A percentile compares a stretch with the other conserved stretches of the same genome.
These are phyloP conservation scores for Xestoiulus laeticollis DNA, from an alignment of 2,888 invertebrate genomes.

Conservation along the genomic window DNA sequence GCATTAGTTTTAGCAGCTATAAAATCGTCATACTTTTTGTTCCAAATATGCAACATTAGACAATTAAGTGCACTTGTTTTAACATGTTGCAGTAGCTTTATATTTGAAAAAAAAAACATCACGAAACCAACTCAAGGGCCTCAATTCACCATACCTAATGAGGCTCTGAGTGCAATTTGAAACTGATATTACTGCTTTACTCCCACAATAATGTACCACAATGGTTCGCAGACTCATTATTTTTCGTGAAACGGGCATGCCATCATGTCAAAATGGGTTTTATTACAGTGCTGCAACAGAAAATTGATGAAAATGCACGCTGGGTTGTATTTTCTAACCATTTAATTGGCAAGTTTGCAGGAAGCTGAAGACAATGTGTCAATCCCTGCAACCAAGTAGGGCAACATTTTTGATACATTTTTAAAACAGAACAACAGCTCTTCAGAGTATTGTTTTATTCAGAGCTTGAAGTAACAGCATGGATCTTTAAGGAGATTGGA, in stretches of 20 bases:
- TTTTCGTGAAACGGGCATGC: background rate
- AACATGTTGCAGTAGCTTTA: background rate
- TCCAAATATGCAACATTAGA: too few relatives aligned
- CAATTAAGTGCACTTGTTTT: too few relatives aligned
- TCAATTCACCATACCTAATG: background rate
- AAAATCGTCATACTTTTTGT: too few relatives aligned
- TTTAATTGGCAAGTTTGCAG: background rate
- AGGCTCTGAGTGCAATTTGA: slow-evolving; percentile 14
- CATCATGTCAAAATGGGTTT: slow-evolving; percentile 24
- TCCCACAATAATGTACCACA: slow-evolving; percentile 9
- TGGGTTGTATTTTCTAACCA: background rate
- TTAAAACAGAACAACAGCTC: too few relatives aligned
- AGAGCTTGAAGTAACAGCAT: too few relatives aligned
- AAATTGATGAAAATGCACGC: slow-evolving; percentile 24
- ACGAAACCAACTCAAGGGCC: background rate
- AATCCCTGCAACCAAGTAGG: background rate
- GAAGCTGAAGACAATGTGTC: background rate
- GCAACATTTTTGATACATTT: too few relatives aligned
- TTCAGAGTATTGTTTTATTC: too few relatives aligned
- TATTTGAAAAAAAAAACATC: background rate
- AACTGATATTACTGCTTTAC: slow-evolving; percentile 21
- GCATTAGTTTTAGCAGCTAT: too few relatives aligned
- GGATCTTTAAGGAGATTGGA: too few relatives aligned
- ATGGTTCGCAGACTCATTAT: background rate
- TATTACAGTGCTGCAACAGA: background rate